Conservation (phyloP, 2,888 invertebrate species). For the Perizoma affinitatum region DNA sequence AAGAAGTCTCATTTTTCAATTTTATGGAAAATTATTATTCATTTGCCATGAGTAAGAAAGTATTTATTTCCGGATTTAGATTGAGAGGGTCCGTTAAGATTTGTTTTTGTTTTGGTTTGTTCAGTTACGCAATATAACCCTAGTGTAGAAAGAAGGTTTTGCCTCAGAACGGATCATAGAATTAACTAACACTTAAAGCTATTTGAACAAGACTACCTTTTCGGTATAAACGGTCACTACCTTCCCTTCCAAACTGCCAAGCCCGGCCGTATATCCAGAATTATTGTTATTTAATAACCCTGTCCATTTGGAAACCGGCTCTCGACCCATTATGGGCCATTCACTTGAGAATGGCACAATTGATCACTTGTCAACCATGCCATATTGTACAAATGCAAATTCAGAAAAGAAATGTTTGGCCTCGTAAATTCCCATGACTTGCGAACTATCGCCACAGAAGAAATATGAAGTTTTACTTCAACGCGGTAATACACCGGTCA, state of each 20-base stretch:
- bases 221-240: constrained; percentile 39
- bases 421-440: constrained; percentile 59
- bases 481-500: too few species aligned
- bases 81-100: too few species aligned
- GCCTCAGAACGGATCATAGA: too few species aligned
- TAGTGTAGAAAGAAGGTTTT: too few species aligned
- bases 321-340: constrained; percentile 56
- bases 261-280: constrained; percentile 45
- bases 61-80: too few species aligned
- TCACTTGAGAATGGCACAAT: constrained; percentile 72
- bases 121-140: too few species aligned
- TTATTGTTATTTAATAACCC: constrained; percentile 80
- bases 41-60: too few species aligned
- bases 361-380: constrained; percentile 74
- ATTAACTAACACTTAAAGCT: too few species aligned
- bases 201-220: neutral
- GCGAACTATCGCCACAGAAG: constrained; percentile 12
- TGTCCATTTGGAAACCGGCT: constrained; percentile 50
- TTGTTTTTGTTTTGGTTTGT: too few species aligned
- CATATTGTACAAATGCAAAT: constrained; percentile 61
- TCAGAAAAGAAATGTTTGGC: constrained; percentile 55
- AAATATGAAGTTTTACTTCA: neutral
- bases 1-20: neutral
- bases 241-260: constrained; percentile 40
- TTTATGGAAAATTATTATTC: constrained; percentile 6